Evolutionary conservation across 2,888 invertebrate genomes (phyloP), one percentile per base, ranked within the genome.

Genomic region (Sthenelais limicola): DNA sequence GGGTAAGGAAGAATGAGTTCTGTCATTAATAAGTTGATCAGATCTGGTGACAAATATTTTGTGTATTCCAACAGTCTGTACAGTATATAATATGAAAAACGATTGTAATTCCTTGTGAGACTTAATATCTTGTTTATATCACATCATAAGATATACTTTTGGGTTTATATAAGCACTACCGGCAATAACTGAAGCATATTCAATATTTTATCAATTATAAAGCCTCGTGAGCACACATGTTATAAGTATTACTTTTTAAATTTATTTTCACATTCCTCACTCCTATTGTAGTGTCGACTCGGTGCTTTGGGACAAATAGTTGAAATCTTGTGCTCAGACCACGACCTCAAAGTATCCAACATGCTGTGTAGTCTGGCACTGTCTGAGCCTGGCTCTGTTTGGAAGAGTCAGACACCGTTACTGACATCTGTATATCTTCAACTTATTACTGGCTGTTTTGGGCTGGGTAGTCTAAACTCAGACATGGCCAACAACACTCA

Each of bases 361-460:
- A 1, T 26, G n/a, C 35, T 35, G 30, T 51, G 43, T 43, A 24
- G 33, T 2, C 2, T 35, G 9, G 9, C 35, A 24, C 2, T 67
- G 28, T 32, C 62, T 21, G 24, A 58, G 18, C 35, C 33, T 38
- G 21, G 70, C 73, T 18, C 74, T 68, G 77, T 80, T 21, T 62
- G 62, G 62, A 15, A 43, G 62, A 38, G 43, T 43, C 62, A 62
- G 24, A 83, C 86, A 5, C 85, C 87, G 0, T 77, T 87, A 54
- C 79, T 86, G 12, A 81, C 82, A 74, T 86, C 86, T 75, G 78
- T 75, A 5, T 90, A 91, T 76, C 89, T 90, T 47, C 90, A 90
- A 79, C 83, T 91, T 1, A 80, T 91, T 68, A 88, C 90, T 21
- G 91, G 91, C 12, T 90, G 90, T 79, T 91, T 90, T 78, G 89